Evolutionary conservation across 2,888 invertebrate genomes (phyloP), one percentile per base, ranked within the genome.

Genomic region (Schrankia costaestrigalis): DNA sequence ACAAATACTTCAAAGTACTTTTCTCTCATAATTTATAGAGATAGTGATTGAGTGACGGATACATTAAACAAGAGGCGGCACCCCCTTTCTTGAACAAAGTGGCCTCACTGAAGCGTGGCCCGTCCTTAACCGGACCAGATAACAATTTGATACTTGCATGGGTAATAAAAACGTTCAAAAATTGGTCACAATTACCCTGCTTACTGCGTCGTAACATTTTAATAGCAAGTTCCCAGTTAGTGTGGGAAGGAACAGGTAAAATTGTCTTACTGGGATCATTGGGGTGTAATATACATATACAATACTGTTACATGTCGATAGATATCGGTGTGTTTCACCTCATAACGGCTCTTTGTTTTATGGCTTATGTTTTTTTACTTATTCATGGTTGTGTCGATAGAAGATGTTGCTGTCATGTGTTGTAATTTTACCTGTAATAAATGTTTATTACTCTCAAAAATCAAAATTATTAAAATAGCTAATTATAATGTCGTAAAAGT

Each of bases 111-210:
- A 58, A 61, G 56, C 69, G 56, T 75, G 66, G 61, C 68, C 56
- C 53, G 56, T 55, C 49, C 57, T 58, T 49, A 64, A 62, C 66
- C 54, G 65, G 56, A 46, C 63, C 39, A 78, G 75, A 80, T 79
- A 83, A 79, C 75, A 69, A 74, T 77, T 78, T 77, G 72, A 76
- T 79, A 78, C 77, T 76, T 74, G 78, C 71, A 75, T 67, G 78
- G 71, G 76, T 84, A 81, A 80, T 82, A 83, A 83, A 82, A 79
- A 76, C 73, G 68, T 71, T 75, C 63, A 67, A 62, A 81, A 84
- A 83, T 83, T 83, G 83, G 77, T 78, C 62, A 77, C 83, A 83
- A 85, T 85, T 83, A 85, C 71, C 66, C 60, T 73, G 76, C 69
- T 78, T 78, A 81, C 76, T 63, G 76, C 67, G 63, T 81, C 77